Conservation (phyloP, 2,888 invertebrate genomes). For the Drosophila recens region DNA sequence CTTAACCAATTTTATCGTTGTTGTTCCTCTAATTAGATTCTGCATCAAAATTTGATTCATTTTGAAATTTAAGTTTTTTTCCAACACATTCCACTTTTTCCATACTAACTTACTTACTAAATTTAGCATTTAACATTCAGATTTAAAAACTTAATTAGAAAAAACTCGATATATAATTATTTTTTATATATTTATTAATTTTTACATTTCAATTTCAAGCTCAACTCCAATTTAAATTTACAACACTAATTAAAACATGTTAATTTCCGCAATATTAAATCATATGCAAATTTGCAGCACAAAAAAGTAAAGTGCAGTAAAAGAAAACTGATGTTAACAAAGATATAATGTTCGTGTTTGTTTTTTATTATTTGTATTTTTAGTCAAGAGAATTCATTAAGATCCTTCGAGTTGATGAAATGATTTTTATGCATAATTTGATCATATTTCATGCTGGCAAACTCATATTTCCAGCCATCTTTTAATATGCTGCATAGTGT, state of each 20-base stretch:
- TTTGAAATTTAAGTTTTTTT: too few relatives aligned
- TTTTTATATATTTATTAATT: too few relatives aligned
- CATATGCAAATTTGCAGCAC: constrained; percentile 7
- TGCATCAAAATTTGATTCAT: too few relatives aligned
- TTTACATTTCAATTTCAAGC: too few relatives aligned
- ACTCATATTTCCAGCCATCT: constrained; percentile 26
- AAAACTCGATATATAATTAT: too few relatives aligned
- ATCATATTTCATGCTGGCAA: constrained; percentile 33
- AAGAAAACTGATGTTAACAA: not conserved
- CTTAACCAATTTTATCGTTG: too few relatives aligned
- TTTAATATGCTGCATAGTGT: constrained; percentile 27
- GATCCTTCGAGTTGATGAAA: constrained; percentile 28
- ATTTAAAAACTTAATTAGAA: too few relatives aligned
- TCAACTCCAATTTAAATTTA: too few relatives aligned
- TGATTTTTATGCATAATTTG: constrained; percentile 38
- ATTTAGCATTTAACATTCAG: too few relatives aligned
- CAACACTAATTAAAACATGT: not conserved
- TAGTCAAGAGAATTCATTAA: constrained; percentile 18
- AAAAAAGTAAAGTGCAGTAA: not conserved
- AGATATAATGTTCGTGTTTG: constrained; percentile 7
- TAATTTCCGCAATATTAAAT: constrained; percentile 1
- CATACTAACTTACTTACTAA: too few relatives aligned
- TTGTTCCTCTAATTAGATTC: too few relatives aligned
- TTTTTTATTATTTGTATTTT: constrained; percentile 10
- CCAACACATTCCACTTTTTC: too few relatives aligned